Base-by-base conservation (phyloP, 2,113 vertebrate species). In the Falcunculus frontatus region DNA sequence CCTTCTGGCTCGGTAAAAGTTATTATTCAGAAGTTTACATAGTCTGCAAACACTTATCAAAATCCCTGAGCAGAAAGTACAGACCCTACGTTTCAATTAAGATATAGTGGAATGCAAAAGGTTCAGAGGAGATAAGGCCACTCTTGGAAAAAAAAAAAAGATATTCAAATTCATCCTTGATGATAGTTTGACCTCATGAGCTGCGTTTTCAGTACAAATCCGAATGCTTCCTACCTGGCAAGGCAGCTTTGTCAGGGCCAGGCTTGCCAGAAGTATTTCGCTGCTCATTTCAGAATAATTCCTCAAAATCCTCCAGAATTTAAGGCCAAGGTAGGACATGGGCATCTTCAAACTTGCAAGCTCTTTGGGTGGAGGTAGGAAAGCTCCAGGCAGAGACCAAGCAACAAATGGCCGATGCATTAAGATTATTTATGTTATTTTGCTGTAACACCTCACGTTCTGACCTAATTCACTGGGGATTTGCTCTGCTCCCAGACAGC, bases 41-140 rank as follows among this genome's bases (percentile, higher is more conserved):
- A 97, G 97, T 97, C 96, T 97, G 96, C 93, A 96, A 98, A 97
- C 93, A 97, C 96, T 98, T 98, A 98, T 98, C 98, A 98, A 97
- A 98, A 97, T 96, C 97, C 97, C 97, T 98, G 97, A 96, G 92
- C 97, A 97, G 93, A 98, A 98, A 97, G 98, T 97, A 98, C 98
- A 98, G 97, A 97, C 95, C 97, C 97, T 98, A 97, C 97, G 32
- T 97, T 98, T 98, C 97, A 97, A 96, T 96, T 97, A 97, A 97
- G 98, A 98, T 98, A 98, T 63, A 95, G 84, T 57, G 96, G 97
- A 97, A 98, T 98, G 98, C 96, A 95, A 97, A 93, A 96, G 95
- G 96, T 97, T 97, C 86, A 80, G 95, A 70, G 62, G 49, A 98
- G 98, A 98, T 98, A 98, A 98, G 90, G 85, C n/a, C 85, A 55